Percentiles rank a stretch among this genome's conserved stretches.
Conservation (phyloP, 2,797 vertebrate species). For the Sylvilagus floridanus region DNA sequence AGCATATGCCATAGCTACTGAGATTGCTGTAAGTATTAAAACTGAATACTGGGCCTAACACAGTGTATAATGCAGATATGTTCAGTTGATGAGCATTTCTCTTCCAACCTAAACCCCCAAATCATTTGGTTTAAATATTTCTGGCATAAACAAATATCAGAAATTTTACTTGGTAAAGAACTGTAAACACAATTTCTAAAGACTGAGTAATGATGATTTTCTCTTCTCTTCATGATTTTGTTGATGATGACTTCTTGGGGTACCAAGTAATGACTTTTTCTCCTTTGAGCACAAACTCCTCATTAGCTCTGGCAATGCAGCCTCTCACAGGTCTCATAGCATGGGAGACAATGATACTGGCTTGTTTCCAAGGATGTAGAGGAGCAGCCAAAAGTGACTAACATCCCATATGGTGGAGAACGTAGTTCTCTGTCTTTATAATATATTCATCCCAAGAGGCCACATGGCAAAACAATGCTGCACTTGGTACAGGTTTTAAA, state of each 20-base stretch:
- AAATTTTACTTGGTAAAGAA: conserved; percentile 14
- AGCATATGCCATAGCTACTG: background rate
- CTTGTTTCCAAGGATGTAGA: conserved; percentile 44
- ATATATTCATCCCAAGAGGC: conserved; percentile 59
- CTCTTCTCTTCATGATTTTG: background rate
- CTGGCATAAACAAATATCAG: background rate
- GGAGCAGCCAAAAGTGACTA: conserved; percentile 22
- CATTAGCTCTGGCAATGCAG: background rate
- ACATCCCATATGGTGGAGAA: conserved; percentile 28
- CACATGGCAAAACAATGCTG: conserved; percentile 35
- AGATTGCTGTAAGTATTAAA: background rate
- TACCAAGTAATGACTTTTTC: background rate
- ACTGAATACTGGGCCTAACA: background rate
- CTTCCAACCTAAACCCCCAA: background rate
- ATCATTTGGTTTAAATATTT: background rate
- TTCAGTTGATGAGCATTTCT: background rate
- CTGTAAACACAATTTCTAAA: background rate
- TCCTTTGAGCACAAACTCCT: background rate
- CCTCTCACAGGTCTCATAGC: background rate
- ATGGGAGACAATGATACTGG: background rate
- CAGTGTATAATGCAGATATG: background rate
- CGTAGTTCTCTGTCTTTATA: conserved; percentile 46
- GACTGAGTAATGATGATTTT: background rate
- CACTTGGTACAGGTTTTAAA: background rate
- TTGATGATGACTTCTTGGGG: background rate